A percentile compares a stretch with the other conserved stretches of the same genome.
phyloP scores from a whole-genome alignment of 1,140 invertebrate genomes.

The Dryas iulia region DNA sequence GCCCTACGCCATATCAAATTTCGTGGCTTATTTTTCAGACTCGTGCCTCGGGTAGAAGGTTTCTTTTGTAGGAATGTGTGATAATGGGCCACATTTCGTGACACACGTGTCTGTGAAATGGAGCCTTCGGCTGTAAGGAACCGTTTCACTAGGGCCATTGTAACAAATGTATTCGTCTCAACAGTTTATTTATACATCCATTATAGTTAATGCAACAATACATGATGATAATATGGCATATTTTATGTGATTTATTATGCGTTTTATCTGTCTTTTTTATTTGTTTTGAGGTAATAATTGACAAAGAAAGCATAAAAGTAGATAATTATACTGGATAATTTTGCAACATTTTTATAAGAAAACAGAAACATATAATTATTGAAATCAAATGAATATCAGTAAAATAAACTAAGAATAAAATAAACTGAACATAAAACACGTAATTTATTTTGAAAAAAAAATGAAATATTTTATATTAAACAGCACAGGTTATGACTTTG shows the following conservation, averaged over 20 bases:
- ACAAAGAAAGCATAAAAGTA: not conserved
- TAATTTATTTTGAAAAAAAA: too few species aligned
- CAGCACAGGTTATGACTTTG: too few species aligned
- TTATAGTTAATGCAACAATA: not conserved
- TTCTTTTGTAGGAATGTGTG: slow-evolving; percentile 49
- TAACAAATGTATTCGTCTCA: not conserved
- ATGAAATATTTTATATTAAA: too few species aligned
- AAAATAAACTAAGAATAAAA: too few species aligned
- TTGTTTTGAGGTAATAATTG: not conserved
- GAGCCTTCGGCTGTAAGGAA: slow-evolving; percentile 30
- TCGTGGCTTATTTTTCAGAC: slow-evolving; percentile 75
- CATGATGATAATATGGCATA: not conserved
- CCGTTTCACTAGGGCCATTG: slow-evolving; percentile 22
- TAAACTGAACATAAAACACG: too few species aligned
- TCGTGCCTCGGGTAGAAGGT: slow-evolving; percentile 54
- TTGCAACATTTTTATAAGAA: too few species aligned
- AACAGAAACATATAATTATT: too few species aligned
- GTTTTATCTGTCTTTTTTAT: not conserved
- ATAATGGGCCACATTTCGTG: slow-evolving; percentile 65
- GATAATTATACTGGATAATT: too few species aligned
- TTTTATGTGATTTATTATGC: not conserved
- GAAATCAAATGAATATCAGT: too few species aligned
- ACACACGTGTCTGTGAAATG: slow-evolving; percentile 61
- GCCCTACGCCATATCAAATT: slow-evolving; percentile 65
- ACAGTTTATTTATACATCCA: slow-evolving; percentile 1